Percentiles rank a stretch among this genome's conserved stretches.
Evolutionary conservation across 2,888 invertebrate genomes (phyloP).

Genomic region (Stratiomys singularior): DNA sequence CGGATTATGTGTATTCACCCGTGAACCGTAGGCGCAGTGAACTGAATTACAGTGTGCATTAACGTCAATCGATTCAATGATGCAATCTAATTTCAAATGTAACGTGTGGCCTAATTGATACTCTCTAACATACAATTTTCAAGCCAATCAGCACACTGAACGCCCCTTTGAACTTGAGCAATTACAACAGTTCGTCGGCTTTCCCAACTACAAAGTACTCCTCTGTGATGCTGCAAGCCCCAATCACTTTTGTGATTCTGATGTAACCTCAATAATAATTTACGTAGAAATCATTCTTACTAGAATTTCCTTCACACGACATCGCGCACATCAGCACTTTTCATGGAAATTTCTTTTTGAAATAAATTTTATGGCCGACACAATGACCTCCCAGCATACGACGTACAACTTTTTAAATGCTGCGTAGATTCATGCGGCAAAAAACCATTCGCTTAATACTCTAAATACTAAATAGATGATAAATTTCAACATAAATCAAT

Average conservation of each 20-base stretch:
- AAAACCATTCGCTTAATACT: neutral
- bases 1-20: too few relatives aligned
- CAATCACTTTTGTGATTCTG: conserved; percentile 3
- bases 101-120: too few relatives aligned
- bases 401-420: neutral
- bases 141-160: neutral
- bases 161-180: conserved; percentile 19
- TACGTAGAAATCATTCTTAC: conserved; percentile 6
- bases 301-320: neutral
- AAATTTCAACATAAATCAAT: conserved; percentile 26
- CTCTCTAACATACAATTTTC: too few relatives aligned
- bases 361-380: neutral
- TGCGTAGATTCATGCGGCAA: neutral
- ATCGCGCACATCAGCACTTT: neutral
- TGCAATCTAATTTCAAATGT: too few relatives aligned
- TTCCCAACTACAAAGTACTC: neutral
- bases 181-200: neutral
- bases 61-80: too few relatives aligned
- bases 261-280: conserved; percentile 31
- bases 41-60: too few relatives aligned
- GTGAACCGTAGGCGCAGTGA: too few relatives aligned
- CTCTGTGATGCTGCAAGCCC: neutral
- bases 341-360: neutral
- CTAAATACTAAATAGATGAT: neutral
- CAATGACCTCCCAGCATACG: neutral